Percentiles rank a stretch among this genome's conserved stretches.
Conservation (phyloP, 2,113 vertebrate genomes). For the Pteropus alecto region DNA sequence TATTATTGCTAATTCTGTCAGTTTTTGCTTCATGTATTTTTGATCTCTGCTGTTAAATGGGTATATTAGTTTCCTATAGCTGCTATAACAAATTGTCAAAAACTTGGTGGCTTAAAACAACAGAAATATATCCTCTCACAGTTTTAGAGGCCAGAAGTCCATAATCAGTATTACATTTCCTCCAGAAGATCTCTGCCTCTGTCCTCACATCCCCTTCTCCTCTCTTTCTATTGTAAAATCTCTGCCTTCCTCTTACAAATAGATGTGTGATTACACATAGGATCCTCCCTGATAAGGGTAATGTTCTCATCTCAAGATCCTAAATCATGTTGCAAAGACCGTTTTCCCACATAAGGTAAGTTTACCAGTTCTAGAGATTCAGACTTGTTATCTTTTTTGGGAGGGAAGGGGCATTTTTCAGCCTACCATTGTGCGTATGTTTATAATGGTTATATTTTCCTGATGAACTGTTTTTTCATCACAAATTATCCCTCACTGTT, state of each 20-base stretch:
- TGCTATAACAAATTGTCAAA: background rate
- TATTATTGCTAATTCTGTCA: background rate
- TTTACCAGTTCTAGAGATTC: background rate
- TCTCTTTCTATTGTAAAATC: background rate
- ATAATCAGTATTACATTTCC: background rate
- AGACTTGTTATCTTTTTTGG: background rate
- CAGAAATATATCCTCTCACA: background rate
- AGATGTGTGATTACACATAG: background rate
- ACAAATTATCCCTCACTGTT: background rate
- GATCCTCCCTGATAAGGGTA: background rate
- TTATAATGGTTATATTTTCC: background rate
- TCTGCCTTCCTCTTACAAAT: background rate
- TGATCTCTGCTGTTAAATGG: background rate
- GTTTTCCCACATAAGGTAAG: background rate
- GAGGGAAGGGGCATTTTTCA: background rate
- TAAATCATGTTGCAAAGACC: background rate
- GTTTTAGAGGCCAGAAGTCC: background rate
- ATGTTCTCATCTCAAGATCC: background rate
- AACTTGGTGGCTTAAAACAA: background rate
- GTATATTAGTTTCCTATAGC: background rate
- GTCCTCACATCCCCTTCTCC: background rate
- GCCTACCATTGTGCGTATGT: background rate
- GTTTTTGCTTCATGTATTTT: background rate
- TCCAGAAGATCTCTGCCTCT: background rate
- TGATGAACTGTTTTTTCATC: background rate